phyloP scores from a whole-genome alignment of 2,888 invertebrate genomes.

The Cosmopolites sordidus region DNA sequence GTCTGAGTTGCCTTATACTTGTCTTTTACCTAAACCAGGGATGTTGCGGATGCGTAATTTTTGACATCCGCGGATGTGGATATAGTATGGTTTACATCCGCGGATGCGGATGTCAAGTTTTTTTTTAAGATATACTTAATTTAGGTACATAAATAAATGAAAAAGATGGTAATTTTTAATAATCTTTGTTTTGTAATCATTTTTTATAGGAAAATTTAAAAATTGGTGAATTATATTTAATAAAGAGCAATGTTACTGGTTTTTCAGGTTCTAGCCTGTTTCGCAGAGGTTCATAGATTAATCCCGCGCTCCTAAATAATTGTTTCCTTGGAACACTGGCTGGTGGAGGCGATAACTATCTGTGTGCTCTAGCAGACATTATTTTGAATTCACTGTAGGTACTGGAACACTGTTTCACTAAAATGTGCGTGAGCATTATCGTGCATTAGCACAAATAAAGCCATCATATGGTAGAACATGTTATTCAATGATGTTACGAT shows the following conservation, averaged over 20 bases:
- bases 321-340: constrained; percentile 1
- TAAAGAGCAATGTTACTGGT: background rate
- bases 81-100: no score
- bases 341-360: constrained; percentile 1
- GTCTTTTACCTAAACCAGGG: no score
- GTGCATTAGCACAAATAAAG: no score
- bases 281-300: background rate
- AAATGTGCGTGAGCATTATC: no score
- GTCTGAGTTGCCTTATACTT: no score
- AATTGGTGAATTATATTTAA: constrained; percentile 4
- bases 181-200: background rate
- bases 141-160: background rate
- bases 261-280: background rate
- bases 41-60: constrained; percentile 1
- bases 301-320: constrained; percentile 3
- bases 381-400: no score
- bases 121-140: no score
- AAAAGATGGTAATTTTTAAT: background rate
- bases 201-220: constrained; percentile 1
- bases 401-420: no score
- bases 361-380: no score
- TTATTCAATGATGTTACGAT: no score
- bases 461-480: no score
- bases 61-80: background rate
- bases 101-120: no score